Conservation (phyloP, 2,888 invertebrate genomes). For the Oxyteleia sp. region DNA sequence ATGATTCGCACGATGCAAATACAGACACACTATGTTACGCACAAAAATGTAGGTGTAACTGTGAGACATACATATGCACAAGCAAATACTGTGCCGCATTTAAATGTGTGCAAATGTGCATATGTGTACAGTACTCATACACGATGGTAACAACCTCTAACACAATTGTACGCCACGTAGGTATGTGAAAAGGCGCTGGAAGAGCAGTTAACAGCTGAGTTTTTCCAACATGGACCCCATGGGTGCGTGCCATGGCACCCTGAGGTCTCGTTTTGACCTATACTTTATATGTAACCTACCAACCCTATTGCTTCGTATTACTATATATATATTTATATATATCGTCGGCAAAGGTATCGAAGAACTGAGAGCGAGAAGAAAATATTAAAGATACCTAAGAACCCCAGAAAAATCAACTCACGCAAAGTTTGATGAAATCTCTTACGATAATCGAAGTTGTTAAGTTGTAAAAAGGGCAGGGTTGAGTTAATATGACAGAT, state of each 20-base stretch:
- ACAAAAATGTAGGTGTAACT: not conserved
- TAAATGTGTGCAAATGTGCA: slow-evolving; percentile 37
- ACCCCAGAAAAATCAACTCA: no score
- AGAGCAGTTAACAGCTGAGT: slow-evolving; percentile 85
- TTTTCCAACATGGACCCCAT: slow-evolving; percentile 85
- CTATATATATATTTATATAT: no score
- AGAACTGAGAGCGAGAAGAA: no score
- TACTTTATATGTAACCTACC: slow-evolving; percentile 84
- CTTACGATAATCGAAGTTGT: no score
- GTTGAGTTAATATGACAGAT: no score
- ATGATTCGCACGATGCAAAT: slow-evolving; percentile 8
- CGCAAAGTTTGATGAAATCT: no score
- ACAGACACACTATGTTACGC: no score
- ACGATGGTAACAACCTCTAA: slow-evolving; percentile 23
- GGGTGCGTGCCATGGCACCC: slow-evolving; percentile 85
- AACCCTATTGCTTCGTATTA: slow-evolving; percentile 73
- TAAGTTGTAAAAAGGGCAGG: no score
- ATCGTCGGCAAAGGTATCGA: no score
- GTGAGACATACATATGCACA: slow-evolving; percentile 1
- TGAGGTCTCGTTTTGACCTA: slow-evolving; percentile 85
- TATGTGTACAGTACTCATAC: slow-evolving; percentile 27
- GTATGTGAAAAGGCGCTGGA: slow-evolving; percentile 76
- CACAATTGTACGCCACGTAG: slow-evolving; percentile 13
- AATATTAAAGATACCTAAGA: no score
- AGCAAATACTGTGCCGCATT: slow-evolving; percentile 9